A percentile compares a stretch with the other conserved stretches of the same genome.
Conservation (phyloP, 2,888 invertebrate genomes). For the Aporophyla nigra region DNA sequence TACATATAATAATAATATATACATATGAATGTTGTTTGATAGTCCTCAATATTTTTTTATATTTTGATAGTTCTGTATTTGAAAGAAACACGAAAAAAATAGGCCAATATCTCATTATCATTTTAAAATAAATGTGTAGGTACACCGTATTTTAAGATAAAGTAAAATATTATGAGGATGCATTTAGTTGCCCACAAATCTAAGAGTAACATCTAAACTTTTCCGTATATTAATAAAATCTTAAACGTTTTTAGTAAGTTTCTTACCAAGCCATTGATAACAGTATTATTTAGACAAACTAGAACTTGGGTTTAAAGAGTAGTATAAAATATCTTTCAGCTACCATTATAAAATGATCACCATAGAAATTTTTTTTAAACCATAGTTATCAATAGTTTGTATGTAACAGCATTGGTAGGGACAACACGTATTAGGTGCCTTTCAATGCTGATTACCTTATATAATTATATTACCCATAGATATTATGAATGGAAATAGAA, state of each 20-base stretch:
- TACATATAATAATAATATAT: slow-evolving; percentile 88
- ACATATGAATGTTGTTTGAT: slow-evolving; percentile 91
- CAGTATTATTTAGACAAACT: slow-evolving; percentile 90
- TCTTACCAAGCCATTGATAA: slow-evolving; percentile 91
- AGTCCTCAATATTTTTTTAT: slow-evolving; percentile 91
- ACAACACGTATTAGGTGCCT: slow-evolving; percentile 73
- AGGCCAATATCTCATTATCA: slow-evolving; percentile 90
- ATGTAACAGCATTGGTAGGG: slow-evolving; percentile 81
- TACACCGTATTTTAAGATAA: slow-evolving; percentile 86
- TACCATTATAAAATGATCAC: slow-evolving; percentile 85
- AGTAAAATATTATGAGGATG: slow-evolving; percentile 83
- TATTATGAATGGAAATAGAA: slow-evolving; percentile 88
- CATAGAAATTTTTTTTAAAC: slow-evolving; percentile 77
- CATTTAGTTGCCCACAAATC: slow-evolving; percentile 88
- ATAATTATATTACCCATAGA: slow-evolving; percentile 81
- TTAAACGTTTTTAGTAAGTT: slow-evolving; percentile 83
- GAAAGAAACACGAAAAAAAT: slow-evolving; percentile 86
- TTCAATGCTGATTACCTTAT: slow-evolving; percentile 79
- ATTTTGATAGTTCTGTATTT: slow-evolving; percentile 92
- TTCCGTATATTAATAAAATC: slow-evolving; percentile 80
- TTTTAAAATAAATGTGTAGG: slow-evolving; percentile 82
- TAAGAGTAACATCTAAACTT: slow-evolving; percentile 77
- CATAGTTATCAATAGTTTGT: slow-evolving; percentile 86
- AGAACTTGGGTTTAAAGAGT: slow-evolving; percentile 86
- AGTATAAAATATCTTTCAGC: slow-evolving; percentile 84